Evolutionary conservation across 2,888 invertebrate genomes (phyloP), one percentile per base, ranked within the genome.

Genomic region (Palloptera scutellata): DNA sequence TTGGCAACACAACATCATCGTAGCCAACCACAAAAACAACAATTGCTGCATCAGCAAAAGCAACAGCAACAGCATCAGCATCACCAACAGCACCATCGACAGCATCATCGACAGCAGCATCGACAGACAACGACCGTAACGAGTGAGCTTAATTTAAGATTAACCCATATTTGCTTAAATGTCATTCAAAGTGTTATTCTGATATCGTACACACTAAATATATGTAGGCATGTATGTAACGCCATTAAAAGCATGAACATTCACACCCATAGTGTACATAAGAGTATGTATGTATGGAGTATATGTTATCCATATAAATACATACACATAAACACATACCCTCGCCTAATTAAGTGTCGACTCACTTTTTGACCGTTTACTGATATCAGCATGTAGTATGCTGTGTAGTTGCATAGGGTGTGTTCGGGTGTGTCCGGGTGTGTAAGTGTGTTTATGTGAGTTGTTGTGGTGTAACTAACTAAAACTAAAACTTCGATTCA

Each of bases 201-300:
- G 40, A 57, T 30, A 40, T 11, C 19, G 40, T 30, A 10, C 42
- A 40, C 48, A 61, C 12, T 20, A 20, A 43, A 58, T 41, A 54
- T 19, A 54, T 59, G 65, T 51, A 66, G 61, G 64, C 67, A 72
- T 66, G 63, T 66, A 70, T 59, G 68, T 64, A 69, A 70, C n/a
- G 54, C 20, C 12, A 19, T 54, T 42, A 43, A 20, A 40, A 12
- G 30, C 55, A 15, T 20, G 11, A 54, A 20, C 13, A 20, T 19
- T 13, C 19, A 12, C 54, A 13, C 15, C 54, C 15, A 17, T n/a
- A n/a, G 20, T 54, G 54, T 11, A 19, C 54, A 55, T n/a, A 20
- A 19, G 20, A 11, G 30, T 54, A 30, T 55, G n/a, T 30, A 55
- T 19, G 19, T 55, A 30, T 55, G 19, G 1, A 1, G 4, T 54